Evolutionary conservation across 2,113 vertebrate species (phyloP).

Genomic region (Trochalopteron elliotii): DNA sequence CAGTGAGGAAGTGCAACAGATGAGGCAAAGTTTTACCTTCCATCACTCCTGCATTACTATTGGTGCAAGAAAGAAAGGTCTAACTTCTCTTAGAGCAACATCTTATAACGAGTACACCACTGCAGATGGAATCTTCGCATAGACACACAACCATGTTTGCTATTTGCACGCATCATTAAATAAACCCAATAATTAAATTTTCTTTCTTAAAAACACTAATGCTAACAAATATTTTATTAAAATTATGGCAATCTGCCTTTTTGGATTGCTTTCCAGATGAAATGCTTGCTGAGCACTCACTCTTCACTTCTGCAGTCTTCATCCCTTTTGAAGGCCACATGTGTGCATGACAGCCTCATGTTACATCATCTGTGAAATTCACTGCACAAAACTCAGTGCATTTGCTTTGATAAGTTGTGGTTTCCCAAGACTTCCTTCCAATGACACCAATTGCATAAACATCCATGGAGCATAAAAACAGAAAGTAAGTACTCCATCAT

Average conservation of each 20-base stretch:
- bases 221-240: background rate
- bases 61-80: background rate
- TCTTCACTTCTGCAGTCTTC: background rate
- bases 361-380: background rate
- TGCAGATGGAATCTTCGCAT: background rate
- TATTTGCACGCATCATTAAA: background rate
- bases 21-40: background rate
- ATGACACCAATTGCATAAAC: background rate
- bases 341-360: background rate
- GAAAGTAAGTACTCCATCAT: background rate
- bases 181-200: background rate
- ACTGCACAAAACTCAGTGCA: background rate
- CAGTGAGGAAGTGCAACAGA: background rate
- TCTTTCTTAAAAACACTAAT: background rate
- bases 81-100: background rate
- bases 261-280: background rate
- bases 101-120: background rate
- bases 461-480: background rate
- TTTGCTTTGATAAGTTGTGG: background rate
- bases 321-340: background rate
- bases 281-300: background rate
- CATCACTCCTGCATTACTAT: background rate
- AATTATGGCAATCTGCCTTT: background rate
- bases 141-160: background rate
- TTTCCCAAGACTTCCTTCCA: background rate